phyloP scores from a whole-genome alignment of 2,888 invertebrate species.

The Lasius platythorax region DNA sequence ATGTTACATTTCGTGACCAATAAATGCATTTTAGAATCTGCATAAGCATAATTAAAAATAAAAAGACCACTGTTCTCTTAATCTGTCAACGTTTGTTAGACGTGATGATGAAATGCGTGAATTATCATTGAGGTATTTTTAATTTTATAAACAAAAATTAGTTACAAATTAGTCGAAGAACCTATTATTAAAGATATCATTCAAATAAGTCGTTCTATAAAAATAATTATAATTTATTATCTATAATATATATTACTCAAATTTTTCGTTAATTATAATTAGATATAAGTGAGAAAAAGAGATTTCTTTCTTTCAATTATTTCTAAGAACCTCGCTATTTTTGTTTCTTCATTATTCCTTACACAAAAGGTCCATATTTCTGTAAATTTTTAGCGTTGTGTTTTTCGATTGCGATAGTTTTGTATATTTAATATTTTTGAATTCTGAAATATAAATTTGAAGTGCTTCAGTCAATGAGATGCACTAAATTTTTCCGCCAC shows the following conservation, averaged over 20 bases:
- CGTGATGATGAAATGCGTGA: neutral
- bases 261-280: neutral
- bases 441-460: neutral
- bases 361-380: neutral
- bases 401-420: neutral
- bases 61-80: neutral
- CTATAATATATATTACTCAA: neutral
- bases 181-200: neutral
- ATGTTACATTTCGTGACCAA: constrained; percentile 16
- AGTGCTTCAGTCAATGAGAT: constrained; percentile 15
- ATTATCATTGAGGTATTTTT: neutral
- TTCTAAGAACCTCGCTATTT: neutral
- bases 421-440: neutral
- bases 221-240: neutral
- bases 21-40: constrained; percentile 18
- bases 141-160: neutral
- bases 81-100: neutral
- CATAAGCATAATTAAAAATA: constrained; percentile 8
- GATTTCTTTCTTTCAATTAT: neutral
- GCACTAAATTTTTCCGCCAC: constrained; percentile 49
- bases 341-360: neutral
- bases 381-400: neutral
- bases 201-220: neutral
- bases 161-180: neutral
- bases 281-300: neutral